phyloP scores from a whole-genome alignment of 2,888 invertebrate genomes.

The Melieria crassipennis region DNA sequence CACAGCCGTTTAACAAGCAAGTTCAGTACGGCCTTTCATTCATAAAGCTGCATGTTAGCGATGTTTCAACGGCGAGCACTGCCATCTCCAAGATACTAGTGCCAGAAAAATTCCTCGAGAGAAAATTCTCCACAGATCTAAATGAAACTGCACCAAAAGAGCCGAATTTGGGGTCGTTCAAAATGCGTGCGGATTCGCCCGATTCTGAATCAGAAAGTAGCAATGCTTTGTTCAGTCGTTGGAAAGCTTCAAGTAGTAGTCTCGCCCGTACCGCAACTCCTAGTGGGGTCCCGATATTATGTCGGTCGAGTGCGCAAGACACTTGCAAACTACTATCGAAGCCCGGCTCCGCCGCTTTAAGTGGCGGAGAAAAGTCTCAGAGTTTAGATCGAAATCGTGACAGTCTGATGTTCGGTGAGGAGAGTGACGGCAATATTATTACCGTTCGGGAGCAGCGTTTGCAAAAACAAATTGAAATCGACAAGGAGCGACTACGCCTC shows the following conservation, averaged over 20 bases:
- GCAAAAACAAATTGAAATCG: conserved; percentile 60
- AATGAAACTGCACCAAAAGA: neutral
- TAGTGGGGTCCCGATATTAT: conserved; percentile 1
- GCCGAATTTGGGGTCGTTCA: conserved; percentile 66
- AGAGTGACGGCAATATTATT: conserved; percentile 64
- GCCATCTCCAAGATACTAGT: conserved; percentile 37
- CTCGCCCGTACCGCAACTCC: conserved; percentile 21
- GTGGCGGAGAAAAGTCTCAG: neutral
- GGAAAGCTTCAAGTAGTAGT: conserved; percentile 49
- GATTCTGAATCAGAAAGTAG: conserved; percentile 67
- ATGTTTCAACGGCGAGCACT: conserved; percentile 31
- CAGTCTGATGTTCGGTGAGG: conserved; percentile 67
- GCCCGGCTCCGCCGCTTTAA: neutral
- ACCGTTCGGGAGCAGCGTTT: conserved; percentile 63
- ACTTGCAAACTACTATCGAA: neutral
- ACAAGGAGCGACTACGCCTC: conserved; percentile 50
- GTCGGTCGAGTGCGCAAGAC: neutral
- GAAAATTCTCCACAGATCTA: neutral
- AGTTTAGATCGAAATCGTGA: conserved; percentile 63
- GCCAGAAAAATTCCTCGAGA: conserved; percentile 39
- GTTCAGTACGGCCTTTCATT: conserved; percentile 85
- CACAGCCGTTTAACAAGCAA: conserved; percentile 86
- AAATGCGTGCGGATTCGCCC: conserved; percentile 68
- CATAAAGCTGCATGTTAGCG: conserved; percentile 72
- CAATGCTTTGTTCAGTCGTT: conserved; percentile 56